phyloP scores from a whole-genome alignment of 2,113 vertebrate genomes.

The Takifugu bimaculatus region DNA sequence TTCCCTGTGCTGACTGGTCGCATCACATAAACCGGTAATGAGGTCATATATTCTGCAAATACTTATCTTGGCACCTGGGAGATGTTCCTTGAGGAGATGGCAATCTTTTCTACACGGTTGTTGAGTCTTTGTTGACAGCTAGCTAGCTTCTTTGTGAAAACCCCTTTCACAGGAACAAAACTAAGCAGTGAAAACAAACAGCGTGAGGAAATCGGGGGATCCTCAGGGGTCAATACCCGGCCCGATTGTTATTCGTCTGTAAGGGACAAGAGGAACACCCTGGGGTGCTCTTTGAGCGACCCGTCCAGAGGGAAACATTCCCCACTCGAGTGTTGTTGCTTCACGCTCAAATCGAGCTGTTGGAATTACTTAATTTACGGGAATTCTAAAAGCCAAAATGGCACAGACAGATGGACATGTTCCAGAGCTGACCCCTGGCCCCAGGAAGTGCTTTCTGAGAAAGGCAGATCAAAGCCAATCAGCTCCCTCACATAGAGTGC shows the following conservation, averaged over 20 bases:
- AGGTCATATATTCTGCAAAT: neutral
- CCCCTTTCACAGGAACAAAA: constrained; percentile 49
- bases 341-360: constrained; percentile 40
- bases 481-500: constrained; percentile 66
- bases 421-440: constrained; percentile 75
- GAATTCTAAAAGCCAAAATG: constrained; percentile 76
- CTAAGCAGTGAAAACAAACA: constrained; percentile 65
- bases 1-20: constrained; percentile 89
- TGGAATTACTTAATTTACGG: constrained; percentile 72
- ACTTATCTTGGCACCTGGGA: neutral
- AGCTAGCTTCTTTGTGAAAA: constrained; percentile 45
- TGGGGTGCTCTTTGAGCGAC: constrained; percentile 39
- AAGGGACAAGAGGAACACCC: constrained; percentile 56
- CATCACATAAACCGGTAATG: constrained; percentile 76
- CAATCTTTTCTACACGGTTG: constrained; percentile 36
- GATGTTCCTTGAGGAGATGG: constrained; percentile 22
- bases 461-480: constrained; percentile 77
- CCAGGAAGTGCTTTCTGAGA: constrained; percentile 72
- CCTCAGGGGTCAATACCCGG: constrained; percentile 54
- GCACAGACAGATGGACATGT: constrained; percentile 73
- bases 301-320: constrained; percentile 35
- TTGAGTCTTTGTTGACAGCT: constrained; percentile 53
- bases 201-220: constrained; percentile 58
- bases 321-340: constrained; percentile 22
- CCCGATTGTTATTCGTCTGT: constrained; percentile 65